Base-by-base conservation (phyloP, 2,888 invertebrate genomes). In the Leucoma salicis region DNA sequence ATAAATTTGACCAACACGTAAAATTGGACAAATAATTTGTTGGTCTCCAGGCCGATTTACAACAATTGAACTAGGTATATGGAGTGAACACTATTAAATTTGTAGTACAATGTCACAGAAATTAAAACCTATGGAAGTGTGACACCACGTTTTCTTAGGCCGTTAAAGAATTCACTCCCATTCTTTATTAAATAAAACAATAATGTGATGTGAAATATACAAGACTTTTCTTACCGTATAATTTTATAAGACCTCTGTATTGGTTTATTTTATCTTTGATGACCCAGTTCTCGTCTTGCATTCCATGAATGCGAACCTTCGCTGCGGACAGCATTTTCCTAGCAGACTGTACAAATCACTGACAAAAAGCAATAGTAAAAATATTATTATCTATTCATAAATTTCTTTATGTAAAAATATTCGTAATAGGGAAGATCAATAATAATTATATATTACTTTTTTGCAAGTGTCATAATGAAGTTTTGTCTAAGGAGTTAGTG, bases 201-300 rank as follows among this genome's bases (percentile, higher is more conserved):
- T 8, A 3, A 21, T 21, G 21, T 3, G 8, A 21, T 5, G 10
- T 13, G 11, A 11, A 7, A 11, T 10, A 8, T 14, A 31, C 10
- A 24, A 10, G 7, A 16, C 12, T 4, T 68, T n/a, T n/a, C 79
- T 80, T 77, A 93, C 93, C 92, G 59, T 92, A 91, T 39, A 94
- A 78, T 66, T 92, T 92, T 21, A 93, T 90, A 21, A 94, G 82
- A 14, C 93, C 93, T 33, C 93, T 90, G 57, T 93, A 93, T 65
- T 93, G 93, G 39, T 89, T 90, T 31, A 93, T 90, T 78, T 93
- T 93, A 58, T 94, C 93, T 57, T 89, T 91, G 32, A 91, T 91
- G 1, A 92, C 90, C 93, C 93, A 93, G 68, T 91, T 91, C 21
- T 90, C 90, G 55, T 92, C 92, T 63, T 91, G 91, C 91, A 93